Conservation (phyloP, 2,797 vertebrate genomes). For the Nasua narica region DNA sequence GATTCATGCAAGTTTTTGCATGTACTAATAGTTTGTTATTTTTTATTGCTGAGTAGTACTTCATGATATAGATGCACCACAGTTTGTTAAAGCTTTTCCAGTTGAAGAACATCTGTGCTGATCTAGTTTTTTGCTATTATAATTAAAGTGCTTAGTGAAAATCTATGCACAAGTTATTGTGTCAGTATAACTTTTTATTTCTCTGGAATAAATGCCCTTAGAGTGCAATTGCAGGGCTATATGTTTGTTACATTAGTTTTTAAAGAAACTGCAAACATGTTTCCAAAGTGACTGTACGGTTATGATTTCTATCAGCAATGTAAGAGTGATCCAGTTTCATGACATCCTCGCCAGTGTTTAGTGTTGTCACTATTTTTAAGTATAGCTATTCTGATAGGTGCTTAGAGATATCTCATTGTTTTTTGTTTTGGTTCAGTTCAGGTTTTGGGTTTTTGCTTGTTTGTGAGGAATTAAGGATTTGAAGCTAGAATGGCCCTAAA, state of each 20-base stretch:
- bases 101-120: not conserved
- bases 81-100: not conserved
- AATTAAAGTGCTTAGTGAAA: not conserved
- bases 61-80: not conserved
- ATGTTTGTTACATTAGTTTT: not conserved
- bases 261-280: not conserved
- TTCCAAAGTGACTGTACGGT: not conserved
- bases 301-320: not conserved
- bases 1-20: not conserved
- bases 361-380: not conserved
- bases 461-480: not conserved
- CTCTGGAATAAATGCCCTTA: not conserved
- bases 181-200: not conserved
- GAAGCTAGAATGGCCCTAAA: not conserved
- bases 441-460: not conserved
- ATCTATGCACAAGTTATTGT: not conserved
- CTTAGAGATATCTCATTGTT: not conserved
- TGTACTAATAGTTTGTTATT: not conserved
- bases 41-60: not conserved
- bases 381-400: not conserved
- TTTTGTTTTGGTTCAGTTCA: not conserved
- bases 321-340: not conserved
- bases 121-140: not conserved
- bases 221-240: not conserved
- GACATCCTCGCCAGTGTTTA: not conserved